Evolutionary conservation across 2,888 invertebrate species (phyloP).

Genomic region (Patella caerulea): DNA sequence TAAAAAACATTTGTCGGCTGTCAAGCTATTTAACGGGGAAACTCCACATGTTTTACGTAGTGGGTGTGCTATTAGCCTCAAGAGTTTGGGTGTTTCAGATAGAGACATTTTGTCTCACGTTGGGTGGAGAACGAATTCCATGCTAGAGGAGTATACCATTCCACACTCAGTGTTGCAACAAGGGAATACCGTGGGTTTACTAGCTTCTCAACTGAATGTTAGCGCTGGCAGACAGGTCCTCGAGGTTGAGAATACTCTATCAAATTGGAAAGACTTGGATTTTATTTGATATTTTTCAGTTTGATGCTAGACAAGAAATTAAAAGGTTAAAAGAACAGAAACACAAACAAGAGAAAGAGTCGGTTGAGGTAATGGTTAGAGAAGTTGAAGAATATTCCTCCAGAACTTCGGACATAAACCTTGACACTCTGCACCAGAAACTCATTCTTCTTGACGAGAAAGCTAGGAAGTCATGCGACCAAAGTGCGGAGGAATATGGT

Average conservation of each 20-base stretch:
- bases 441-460: not conserved
- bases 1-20: constrained; percentile 11
- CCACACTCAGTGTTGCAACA: not conserved
- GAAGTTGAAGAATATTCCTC: not conserved
- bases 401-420: not conserved
- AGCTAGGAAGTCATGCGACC: not conserved
- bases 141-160: not conserved
- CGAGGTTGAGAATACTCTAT: not conserved
- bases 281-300: not conserved
- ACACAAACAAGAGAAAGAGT: too few relatives aligned
- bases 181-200: not conserved
- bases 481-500: too few relatives aligned
- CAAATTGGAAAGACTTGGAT: not conserved
- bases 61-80: constrained; percentile 22
- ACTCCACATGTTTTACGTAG: not conserved
- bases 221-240: not conserved
- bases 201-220: not conserved
- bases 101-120: too few relatives aligned
- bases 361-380: not conserved
- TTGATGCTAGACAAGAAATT: not conserved
- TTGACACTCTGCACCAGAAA: not conserved
- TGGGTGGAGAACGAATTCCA: too few relatives aligned
- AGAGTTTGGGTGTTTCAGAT: not conserved
- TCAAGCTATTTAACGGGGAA: constrained; percentile 15
- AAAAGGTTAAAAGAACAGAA: too few relatives aligned